Evolutionary conservation across 2,113 vertebrate genomes (phyloP), one percentile per base, ranked within the genome.

Genomic region (Tringa solitaria): DNA sequence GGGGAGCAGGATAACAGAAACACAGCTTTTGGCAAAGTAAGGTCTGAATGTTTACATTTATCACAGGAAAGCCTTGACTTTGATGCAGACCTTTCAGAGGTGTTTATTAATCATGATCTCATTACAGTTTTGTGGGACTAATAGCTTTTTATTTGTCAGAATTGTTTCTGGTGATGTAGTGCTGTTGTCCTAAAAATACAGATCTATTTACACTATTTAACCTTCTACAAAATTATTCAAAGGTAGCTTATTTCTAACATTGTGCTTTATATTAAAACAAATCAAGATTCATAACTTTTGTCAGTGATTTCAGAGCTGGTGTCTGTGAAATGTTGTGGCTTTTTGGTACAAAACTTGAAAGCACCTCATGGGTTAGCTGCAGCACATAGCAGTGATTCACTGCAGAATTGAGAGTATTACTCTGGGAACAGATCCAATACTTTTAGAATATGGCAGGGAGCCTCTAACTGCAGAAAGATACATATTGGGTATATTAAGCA

Each of bases 101-200:
- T 96, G 95, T 97, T 97, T 98, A 98, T 98, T 98, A 98, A 98
- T 98, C 98, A 98, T 95, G 91, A 97, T 97, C 98, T 98, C 96
- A 98, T 98, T 98, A 98, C 95, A 96, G 68, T 91, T 97, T 97
- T 89, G 72, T 92, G 93, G 94, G 91, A 96, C 97, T 97, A 98
- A 98, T 98, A 96, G 90, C 81, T 96, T 98, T 97, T 96, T 98
- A 94, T 98, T 97, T 98, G 96, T 96, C 97, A 97, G 95, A 97
- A 97, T 91, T 92, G 61, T 91, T 97, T 95, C 91, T 96, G 84
- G 97, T 98, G 94, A 97, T 97, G 86, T 91, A 98, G 87, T 94
- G 85, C 48, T 91, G 51, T 60, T 97, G 90, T 97, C 88, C 90
- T 76, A 88, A 96, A 96, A 96, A 79, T 70, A 90, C 87, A 92